Percentiles rank a stretch among this genome's conserved stretches.
phyloP scores from a whole-genome alignment of 2,113 vertebrate species.

The Pseudorhombus dupliciocellatus region DNA sequence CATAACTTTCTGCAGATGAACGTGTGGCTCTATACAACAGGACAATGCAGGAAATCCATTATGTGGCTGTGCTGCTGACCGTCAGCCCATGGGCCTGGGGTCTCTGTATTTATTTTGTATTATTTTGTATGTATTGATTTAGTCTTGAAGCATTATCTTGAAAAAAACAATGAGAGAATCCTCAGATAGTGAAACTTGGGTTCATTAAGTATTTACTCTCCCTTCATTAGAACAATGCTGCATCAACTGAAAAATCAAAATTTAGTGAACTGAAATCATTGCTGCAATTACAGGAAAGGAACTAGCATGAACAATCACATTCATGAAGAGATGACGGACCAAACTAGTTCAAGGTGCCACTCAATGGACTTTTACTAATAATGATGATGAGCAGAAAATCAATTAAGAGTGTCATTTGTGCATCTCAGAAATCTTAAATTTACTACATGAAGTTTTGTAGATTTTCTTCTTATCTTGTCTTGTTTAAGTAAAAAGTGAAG shows the following conservation, averaged over 20 bases:
- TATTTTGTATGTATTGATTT: neutral
- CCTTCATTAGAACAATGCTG: neutral
- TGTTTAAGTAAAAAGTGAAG: no score
- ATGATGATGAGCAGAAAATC: no score
- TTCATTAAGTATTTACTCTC: neutral
- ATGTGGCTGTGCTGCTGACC: slow-evolving; percentile 12
- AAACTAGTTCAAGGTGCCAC: neutral
- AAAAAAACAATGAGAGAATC: no score
- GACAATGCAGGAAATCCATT: slow-evolving; percentile 14
- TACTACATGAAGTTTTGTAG: no score
- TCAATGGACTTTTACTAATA: no score
- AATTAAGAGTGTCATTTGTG: no score
- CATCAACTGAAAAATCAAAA: slow-evolving; percentile 8
- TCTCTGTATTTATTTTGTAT: no score
- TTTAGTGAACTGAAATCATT: no score
- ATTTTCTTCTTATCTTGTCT: no score
- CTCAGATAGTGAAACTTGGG: neutral
- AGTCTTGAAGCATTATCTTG: neutral
- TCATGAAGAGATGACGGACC: no score
- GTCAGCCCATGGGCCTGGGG: no score
- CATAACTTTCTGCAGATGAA: slow-evolving; percentile 16
- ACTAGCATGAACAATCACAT: neutral
- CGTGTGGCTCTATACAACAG: slow-evolving; percentile 11
- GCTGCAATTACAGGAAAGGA: neutral
- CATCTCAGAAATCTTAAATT: no score